These are phyloP conservation scores for Agraylea sexmaculata DNA, from an alignment of 1,140 invertebrate species.

Conservation along the genomic window DNA sequence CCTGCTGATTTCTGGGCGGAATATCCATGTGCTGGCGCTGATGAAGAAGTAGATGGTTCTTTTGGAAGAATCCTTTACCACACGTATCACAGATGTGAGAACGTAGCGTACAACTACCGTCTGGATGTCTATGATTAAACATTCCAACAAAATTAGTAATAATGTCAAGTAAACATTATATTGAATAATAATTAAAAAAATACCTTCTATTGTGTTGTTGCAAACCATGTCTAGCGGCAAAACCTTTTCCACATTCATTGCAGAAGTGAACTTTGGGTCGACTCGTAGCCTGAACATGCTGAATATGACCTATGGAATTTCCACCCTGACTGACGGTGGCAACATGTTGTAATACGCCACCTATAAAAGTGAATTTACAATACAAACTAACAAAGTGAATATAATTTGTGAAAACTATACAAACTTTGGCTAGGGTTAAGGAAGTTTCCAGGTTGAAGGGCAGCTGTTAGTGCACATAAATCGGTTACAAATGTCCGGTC, in stretches of 20 bases:
- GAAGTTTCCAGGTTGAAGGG: slow-evolving; percentile 55
- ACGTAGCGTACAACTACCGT: slow-evolving; percentile 66
- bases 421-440: slow-evolving; percentile 35
- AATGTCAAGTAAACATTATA: background rate
- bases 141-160: slow-evolving; percentile 6
- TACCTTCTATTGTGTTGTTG: slow-evolving; percentile 57
- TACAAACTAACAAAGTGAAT: background rate
- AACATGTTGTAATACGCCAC: too few relatives aligned
- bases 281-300: slow-evolving; percentile 29
- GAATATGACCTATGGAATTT: too few relatives aligned
- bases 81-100: slow-evolving; percentile 74
- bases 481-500: slow-evolving; percentile 75
- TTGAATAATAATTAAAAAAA: slow-evolving; percentile 1
- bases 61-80: slow-evolving; percentile 78
- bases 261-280: slow-evolving; percentile 68
- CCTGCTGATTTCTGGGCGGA: slow-evolving; percentile 39
- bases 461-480: slow-evolving; percentile 67
- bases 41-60: slow-evolving; percentile 69
- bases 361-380: background rate
- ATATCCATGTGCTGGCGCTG: slow-evolving; percentile 71
- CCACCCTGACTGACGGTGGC: too few relatives aligned
- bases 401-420: background rate
- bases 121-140: slow-evolving; percentile 45
- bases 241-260: slow-evolving; percentile 70
- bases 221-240: slow-evolving; percentile 69